Evolutionary conservation across 2,797 vertebrate genomes (phyloP).

Genomic region (Rousettus madagascariensis): DNA sequence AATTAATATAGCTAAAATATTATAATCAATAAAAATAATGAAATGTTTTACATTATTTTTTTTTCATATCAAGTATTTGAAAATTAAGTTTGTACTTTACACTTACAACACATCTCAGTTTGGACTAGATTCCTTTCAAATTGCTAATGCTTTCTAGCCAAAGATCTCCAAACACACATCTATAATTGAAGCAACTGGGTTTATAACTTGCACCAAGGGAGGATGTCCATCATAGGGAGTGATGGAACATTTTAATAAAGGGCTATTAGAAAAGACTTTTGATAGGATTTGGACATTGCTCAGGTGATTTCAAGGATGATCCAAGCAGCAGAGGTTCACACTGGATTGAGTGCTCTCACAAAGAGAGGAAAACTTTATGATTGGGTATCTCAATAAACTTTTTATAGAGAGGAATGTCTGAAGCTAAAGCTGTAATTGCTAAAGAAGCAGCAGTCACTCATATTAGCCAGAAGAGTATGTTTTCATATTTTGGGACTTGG

Average conservation of each 20-base stretch:
- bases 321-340: neutral
- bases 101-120: neutral
- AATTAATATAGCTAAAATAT: neutral
- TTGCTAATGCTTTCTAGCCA: neutral
- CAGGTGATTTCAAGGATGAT: neutral
- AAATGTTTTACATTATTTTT: neutral
- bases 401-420: neutral
- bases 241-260: neutral
- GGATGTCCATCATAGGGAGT: neutral
- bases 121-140: constrained; percentile 5
- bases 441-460: neutral
- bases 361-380: neutral
- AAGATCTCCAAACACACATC: neutral
- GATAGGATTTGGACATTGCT: neutral
- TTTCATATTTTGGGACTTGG: neutral
- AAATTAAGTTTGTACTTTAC: neutral
- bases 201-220: neutral
- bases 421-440: neutral
- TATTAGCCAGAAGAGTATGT: neutral
- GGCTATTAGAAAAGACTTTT: neutral
- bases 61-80: neutral
- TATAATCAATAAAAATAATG: neutral
- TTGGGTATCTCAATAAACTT: neutral
- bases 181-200: neutral
- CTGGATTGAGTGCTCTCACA: neutral